Evolutionary conservation across 2,113 vertebrate genomes (phyloP), one percentile per base, ranked within the genome.

Genomic region (Paracanthobrama guichenoti): DNA sequence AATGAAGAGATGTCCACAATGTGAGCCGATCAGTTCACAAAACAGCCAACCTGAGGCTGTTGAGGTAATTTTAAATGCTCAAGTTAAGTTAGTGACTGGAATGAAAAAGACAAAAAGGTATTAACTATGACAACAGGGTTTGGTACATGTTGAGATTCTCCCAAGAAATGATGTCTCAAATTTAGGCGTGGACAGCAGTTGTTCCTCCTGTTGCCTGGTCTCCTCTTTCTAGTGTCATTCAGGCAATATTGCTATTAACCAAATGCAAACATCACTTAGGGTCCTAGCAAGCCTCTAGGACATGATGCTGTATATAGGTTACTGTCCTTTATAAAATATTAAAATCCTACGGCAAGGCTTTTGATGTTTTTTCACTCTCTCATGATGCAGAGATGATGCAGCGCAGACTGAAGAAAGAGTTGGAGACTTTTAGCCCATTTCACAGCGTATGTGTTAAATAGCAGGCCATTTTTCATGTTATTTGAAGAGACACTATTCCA

Each of bases 271-370:
- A 50, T 86, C 24, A 53, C 16, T 20, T 50, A 12, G 18, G 22
- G 42, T 71, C 82, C 67, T 74, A 46, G 48, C 3, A 57, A 48
- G 62, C 69, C 16, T 81, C 80, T 80, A 66, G 79, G 53, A 87
- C 81, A 64, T 35, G 50, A 53, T 72, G 53, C 67, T 10, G 59
- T 60, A 77, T 74, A 60, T 79, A 55, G 69, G 26, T 73, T 83
- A 28, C 53, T 84, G 48, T 85, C 73, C 35, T 85, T 84, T 74
- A 86, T 86, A 46, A 82, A 88, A 83, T 79, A 79, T 39, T 85
- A 62, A 71, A 53, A 35, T 83, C 31, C 59, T 57, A 18, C 20
- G 13, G 69, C 46, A 67, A 69, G 22, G 26, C 39, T 6, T 79
- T 82, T 79, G 7, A 75, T 75, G 73, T 53, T 31, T 75, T 35